Conservation (phyloP, 2,888 invertebrate species). For the Epinotia brunnichana region DNA sequence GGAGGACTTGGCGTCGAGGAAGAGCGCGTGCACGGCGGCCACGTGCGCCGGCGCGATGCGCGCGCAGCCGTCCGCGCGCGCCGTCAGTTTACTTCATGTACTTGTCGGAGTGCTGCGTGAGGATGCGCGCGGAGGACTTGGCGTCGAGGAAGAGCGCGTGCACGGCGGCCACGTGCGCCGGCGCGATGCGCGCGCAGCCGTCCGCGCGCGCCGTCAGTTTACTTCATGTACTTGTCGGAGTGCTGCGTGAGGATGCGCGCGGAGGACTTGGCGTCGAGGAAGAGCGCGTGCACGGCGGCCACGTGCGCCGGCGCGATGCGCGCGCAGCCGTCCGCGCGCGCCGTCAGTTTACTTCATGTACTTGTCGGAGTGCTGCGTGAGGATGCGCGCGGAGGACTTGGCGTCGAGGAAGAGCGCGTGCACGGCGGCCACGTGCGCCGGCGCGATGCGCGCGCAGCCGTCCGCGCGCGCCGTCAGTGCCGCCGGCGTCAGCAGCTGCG, state of each 20-base stretch:
- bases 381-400: constrained; percentile 96
- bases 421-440: constrained; percentile 93
- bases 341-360: constrained; percentile 89
- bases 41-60: no score
- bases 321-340: no score
- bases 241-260: constrained; percentile 95
- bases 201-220: constrained; percentile 51
- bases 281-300: constrained; percentile 91
- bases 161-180: no score
- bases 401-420: constrained; percentile 96
- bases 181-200: no score
- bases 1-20: no score
- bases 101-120: no score
- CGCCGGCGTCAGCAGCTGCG: constrained; percentile 97
- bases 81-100: no score
- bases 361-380: constrained; percentile 94
- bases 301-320: constrained; percentile 87
- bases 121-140: no score
- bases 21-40: no score
- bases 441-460: constrained; percentile 89
- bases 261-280: constrained; percentile 98
- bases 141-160: no score
- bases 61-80: no score
- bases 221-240: constrained; percentile 96
- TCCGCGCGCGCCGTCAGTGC: constrained; percentile 94